phyloP scores from a whole-genome alignment of 2,113 vertebrate genomes.

The Coryphaenoides rupestris region DNA sequence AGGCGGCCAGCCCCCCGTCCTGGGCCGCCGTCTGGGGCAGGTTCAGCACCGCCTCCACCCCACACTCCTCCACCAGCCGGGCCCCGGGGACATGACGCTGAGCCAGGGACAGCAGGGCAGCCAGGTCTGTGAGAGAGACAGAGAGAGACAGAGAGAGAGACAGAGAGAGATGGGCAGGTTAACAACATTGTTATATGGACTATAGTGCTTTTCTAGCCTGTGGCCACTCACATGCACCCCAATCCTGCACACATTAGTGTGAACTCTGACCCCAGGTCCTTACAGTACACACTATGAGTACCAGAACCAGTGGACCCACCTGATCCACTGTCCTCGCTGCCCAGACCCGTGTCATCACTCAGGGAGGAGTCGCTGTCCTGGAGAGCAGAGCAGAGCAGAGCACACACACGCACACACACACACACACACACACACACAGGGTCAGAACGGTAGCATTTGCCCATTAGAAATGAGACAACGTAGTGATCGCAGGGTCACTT shows the following conservation, averaged over 20 bases:
- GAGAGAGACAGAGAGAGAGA: too few relatives aligned
- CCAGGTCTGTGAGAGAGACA: conserved; percentile 54
- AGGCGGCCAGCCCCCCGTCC: conserved; percentile 71
- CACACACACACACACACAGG: neutral
- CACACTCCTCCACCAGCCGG: conserved; percentile 76
- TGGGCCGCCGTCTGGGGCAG: conserved; percentile 77
- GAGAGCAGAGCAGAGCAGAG: conserved; percentile 23
- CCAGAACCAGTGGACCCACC: conserved; percentile 58
- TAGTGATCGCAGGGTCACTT: too few relatives aligned
- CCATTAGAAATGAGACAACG: too few relatives aligned
- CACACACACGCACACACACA: neutral
- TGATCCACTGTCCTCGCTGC: conserved; percentile 53
- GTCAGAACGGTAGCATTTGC: too few relatives aligned
- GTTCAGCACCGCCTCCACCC: conserved; percentile 74
- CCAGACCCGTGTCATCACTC: conserved; percentile 66
- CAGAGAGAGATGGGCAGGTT: too few relatives aligned
- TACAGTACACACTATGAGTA: neutral
- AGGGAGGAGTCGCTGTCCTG: conserved; percentile 72
- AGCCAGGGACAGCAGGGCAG: conserved; percentile 68
- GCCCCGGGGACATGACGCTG: conserved; percentile 70
- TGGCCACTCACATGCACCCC: too few relatives aligned
- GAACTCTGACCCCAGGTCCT: neutral
- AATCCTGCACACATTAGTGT: too few relatives aligned
- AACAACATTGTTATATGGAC: too few relatives aligned
- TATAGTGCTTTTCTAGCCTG: too few relatives aligned